Evolutionary conservation across 2,888 invertebrate species (phyloP), one percentile per base, ranked within the genome.

Genomic region (Eupsilia transversa): DNA sequence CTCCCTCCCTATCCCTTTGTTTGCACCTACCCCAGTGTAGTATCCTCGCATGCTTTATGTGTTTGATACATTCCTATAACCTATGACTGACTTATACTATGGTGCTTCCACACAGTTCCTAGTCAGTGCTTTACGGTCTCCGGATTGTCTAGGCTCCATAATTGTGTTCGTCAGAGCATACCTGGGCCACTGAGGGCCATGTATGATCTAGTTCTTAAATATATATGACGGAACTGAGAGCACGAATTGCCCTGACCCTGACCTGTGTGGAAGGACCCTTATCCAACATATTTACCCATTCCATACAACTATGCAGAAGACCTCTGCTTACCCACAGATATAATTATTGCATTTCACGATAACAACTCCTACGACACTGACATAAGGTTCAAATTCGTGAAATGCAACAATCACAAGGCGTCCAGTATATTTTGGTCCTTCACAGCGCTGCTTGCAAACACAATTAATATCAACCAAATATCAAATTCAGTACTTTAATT

Each of bases 371-470:
- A 75, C 23, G 12, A 43, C 81, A 75, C 20, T 23, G n/a, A 56
- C 41, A 63, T 43, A 57, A 82, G 57, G 82, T 77, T 57, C 56
- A 63, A 76, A 57, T 38, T 77, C 77, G 82, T 82, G 77, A 76
- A 77, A 77, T 63, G 77, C 77, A 77, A 64, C 77, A 77, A 82
- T 63, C 49, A 52, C 27, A 43, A 43, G 77, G 63, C 82, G 77
- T 77, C 77, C 82, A 77, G 77, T 82, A 77, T 82, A 77, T 77
- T 77, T 77, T 77, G 77, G 41, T 77, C 77, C 77, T 76, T 65
- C 77, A 82, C 82, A 77, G 77, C 77, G 77, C 82, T 82, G 82
- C 77, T 77, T 77, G 77, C 54, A 82, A 77, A 77, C 82, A 77
- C 41, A 77, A 77, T 77, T 75, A 77, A 82, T 82, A 76, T 82